Percentiles rank a stretch among this genome's conserved stretches.
Conservation (phyloP, 2,888 invertebrate species). For the Odontocolon sp. region DNA sequence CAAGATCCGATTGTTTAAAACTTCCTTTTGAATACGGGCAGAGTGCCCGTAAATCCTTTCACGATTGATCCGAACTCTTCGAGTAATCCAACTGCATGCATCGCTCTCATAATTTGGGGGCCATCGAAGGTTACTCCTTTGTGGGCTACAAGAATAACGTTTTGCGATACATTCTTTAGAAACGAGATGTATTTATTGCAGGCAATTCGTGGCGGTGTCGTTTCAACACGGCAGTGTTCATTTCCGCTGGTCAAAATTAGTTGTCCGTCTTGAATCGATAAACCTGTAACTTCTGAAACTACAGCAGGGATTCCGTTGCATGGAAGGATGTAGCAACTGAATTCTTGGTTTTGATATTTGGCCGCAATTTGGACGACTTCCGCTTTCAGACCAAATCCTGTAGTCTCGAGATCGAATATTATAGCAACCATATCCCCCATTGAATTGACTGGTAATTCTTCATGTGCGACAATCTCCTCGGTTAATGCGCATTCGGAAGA, state of each 20-base stretch:
- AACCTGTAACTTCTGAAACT: constrained; percentile 9
- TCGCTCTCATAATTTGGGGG: constrained; percentile 1
- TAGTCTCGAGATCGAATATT: constrained; percentile 40
- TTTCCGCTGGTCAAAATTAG: background rate
- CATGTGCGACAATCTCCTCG: constrained; percentile 1
- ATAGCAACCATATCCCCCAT: constrained; percentile 2
- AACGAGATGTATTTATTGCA: constrained; percentile 20
- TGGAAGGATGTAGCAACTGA: constrained; percentile 13
- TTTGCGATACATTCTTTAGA: background rate
- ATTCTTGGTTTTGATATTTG: constrained; percentile 3
- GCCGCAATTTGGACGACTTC: constrained; percentile 43
- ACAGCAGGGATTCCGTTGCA: constrained; percentile 1
- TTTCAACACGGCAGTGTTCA: background rate
- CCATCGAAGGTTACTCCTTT: constrained; percentile 31
- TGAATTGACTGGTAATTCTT: background rate
- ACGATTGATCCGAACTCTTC: constrained; percentile 7
- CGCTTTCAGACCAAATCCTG: constrained; percentile 26
- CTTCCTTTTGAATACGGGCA: constrained; percentile 27
- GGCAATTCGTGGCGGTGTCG: constrained; percentile 21
- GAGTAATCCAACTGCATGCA: constrained; percentile 16
- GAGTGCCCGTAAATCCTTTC: constrained; percentile 28
- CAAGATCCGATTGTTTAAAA: constrained; percentile 21
- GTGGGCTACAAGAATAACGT: constrained; percentile 31
- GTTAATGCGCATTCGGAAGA: constrained; percentile 17
- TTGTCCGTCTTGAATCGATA: constrained; percentile 4